Base-by-base conservation (phyloP, 1,140 invertebrate species). In the Pachyrhynchus sulphureomaculatus region DNA sequence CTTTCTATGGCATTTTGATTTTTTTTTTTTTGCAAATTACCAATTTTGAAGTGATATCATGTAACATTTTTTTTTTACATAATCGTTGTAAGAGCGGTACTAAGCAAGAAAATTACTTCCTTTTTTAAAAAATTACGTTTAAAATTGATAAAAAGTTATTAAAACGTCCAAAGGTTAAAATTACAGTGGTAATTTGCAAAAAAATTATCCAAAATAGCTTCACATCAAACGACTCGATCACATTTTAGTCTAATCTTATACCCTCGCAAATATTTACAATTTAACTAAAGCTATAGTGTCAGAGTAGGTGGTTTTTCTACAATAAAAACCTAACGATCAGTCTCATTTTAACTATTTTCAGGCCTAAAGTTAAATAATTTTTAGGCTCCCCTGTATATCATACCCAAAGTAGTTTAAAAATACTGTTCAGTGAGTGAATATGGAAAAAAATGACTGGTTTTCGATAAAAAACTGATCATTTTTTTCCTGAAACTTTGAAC, bases 261-360 rank as follows among this genome's bases (percentile, higher is more conserved):
- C 24, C 17, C 18, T 36, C 15, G 34, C 24, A 24, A 29, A 32
- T 9, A 48, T 29, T 20, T 13, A 48, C 24, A 29, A 29, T 29
- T 29, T 29, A 3, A 9, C 45, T 48, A 48, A 48, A 48, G 45
- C 45, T 48, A 48, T 17, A 5, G 32, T 48, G 45, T 48, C 45
- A 48, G 45, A 48, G 45, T 48, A 33, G 15, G 23, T n/a, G 45
- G 45, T 48, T 48, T 48, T 33, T 32, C 12, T 33, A 4, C 41
- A 18, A 17, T 29, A 13, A 45, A 45, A 56, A 45, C 32, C 54
- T 41, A 45, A 41, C 29, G 17, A 45, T 56, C 54, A 56, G 54
- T 56, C 54, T 56, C 54, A 56, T 56, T 42, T 24, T 42, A 42
- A 55, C 41, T 42, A 17, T 24, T 42, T 42, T 44, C 13, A 18